Base-by-base conservation (phyloP, 2,888 invertebrate species). In the Aphodius sticticus region DNA sequence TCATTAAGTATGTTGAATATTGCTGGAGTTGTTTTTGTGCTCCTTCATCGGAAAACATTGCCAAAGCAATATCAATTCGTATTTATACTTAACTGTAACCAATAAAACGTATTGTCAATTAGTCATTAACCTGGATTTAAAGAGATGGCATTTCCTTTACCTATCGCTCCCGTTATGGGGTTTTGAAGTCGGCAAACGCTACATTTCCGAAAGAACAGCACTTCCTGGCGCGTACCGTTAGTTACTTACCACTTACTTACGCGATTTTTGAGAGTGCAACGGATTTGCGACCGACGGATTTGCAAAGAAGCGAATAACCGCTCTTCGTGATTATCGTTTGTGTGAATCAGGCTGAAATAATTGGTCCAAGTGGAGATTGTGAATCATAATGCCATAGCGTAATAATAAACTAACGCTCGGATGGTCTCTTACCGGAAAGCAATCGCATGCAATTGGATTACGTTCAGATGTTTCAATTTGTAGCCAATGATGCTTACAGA, bases 331-430 rank as follows among this genome's bases (percentile, higher is more conserved):
- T 53, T 53, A 53, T 53, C 53, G 12, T 53, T 53, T 53, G 53
- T 53, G 53, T 53, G 53, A 53, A 53, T 53, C 53, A 53, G 53
- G 53, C 53, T 53, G 53, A 53, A 53, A 53, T 53, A 53, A 53
- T 53, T 53, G 53, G 53, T 12, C 9, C 53, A 53, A 12, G 53
- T 9, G 53, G 53, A 53, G 53, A 53, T 53, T 53, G 53, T 12
- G 53, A 53, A 53, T 53, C 53, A 53, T 53, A 53, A 53, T 53
- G 1, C 53, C 53, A 53, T 12, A 12, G 12, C 53, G 53, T 12
- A 53, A 12, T 53, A 53, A 53, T 53, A 53, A 53, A 53, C 53
- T 53, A 12, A 53, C 53, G 53, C 9, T 53, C 53, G 9, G 53
- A 53, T 53, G 53, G 1, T 53, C 12, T 2, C 53, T 53, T 53